Conservation (phyloP, 2,888 invertebrate species). For the Drosophila mayaguana region DNA sequence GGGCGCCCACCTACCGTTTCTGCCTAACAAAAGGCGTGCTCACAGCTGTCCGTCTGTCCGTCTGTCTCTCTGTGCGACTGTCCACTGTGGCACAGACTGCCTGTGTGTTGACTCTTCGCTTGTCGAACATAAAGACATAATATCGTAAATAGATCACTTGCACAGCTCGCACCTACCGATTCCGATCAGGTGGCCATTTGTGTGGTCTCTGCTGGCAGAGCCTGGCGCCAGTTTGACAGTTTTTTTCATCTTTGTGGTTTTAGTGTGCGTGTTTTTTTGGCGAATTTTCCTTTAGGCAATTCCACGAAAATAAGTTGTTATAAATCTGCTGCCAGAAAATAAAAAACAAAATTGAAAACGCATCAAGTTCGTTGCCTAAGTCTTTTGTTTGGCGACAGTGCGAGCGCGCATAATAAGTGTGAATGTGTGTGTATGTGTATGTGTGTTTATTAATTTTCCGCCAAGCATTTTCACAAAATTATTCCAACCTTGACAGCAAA, state of each 20-base stretch:
- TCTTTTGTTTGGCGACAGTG: constrained; percentile 60
- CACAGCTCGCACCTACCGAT: constrained; percentile 64
- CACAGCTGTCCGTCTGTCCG: constrained; percentile 47
- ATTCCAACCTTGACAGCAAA: constrained; percentile 84
- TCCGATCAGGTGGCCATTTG: constrained; percentile 40
- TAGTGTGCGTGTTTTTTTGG: not conserved
- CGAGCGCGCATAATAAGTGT: constrained; percentile 43
- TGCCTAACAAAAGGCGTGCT: constrained; percentile 44
- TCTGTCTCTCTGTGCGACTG: no score
- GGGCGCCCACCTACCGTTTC: constrained; percentile 56
- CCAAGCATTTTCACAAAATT: constrained; percentile 79
- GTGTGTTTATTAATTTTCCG: constrained; percentile 74
- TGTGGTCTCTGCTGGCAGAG: constrained; percentile 55
- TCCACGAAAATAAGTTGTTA: constrained; percentile 46
- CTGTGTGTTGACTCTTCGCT: constrained; percentile 48
- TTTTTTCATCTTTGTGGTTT: constrained; percentile 36
- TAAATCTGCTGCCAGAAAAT: constrained; percentile 34
- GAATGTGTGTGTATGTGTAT: constrained; percentile 46
- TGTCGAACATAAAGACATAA: constrained; percentile 74
- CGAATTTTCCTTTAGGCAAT: constrained; percentile 33
- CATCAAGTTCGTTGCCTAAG: constrained; percentile 59
- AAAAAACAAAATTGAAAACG: not conserved
- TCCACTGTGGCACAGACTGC: no score
- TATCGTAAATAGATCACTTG: constrained; percentile 79
- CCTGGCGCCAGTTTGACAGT: constrained; percentile 75